Evolutionary conservation across 2,113 vertebrate species (phyloP), one percentile per base, ranked within the genome.

Genomic region (Danio rerio): DNA sequence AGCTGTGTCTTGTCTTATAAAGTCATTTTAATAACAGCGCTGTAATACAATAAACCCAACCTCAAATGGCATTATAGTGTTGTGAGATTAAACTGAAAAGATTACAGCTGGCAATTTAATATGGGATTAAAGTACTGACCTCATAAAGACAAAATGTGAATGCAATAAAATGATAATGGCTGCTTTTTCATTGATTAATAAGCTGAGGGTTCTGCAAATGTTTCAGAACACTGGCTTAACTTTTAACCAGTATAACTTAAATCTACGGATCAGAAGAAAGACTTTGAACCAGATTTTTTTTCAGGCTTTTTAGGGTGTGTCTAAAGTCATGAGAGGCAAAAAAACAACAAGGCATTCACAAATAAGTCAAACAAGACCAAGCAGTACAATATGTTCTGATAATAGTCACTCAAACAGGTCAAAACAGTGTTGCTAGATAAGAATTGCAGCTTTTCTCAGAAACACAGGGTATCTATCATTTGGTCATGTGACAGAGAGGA

Each of bases 71-170:
- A 31, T 53, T 31, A 31, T 31, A 72, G 40, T 42, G 31, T n/a
- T 42, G 21, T 9, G 52, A 42, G 9, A 18, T 74, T 74, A 77
- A 21, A 62, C 10, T 6, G 31, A 43, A 31, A 49, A 49, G 18
- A 77, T 62, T 62, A 74, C 71, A 40, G 52, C 52, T 61, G 53
- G 4, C 31, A 76, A 13, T 76, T 18, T 47, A 61, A 76, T 61
- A 59, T 49, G 74, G 43, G 56, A 77, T 77, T 77, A 62, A 77
- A 77, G 43, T 61, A 9, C 43, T 77, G 18, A 21, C 56, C 56
- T 59, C 42, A 47, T 18, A 59, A 20, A 13, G 12, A 31, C 21
- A 6, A 21, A 31, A 0, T 43, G 15, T 61, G 0, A 61, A 47
- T 76, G 73, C 20, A 6, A 76, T 61, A 49, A 49, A 11, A 10